Percentiles rank a stretch among this genome's conserved stretches.
Conservation (phyloP, 2,797 vertebrate genomes). For the Macropus fuliginosus region DNA sequence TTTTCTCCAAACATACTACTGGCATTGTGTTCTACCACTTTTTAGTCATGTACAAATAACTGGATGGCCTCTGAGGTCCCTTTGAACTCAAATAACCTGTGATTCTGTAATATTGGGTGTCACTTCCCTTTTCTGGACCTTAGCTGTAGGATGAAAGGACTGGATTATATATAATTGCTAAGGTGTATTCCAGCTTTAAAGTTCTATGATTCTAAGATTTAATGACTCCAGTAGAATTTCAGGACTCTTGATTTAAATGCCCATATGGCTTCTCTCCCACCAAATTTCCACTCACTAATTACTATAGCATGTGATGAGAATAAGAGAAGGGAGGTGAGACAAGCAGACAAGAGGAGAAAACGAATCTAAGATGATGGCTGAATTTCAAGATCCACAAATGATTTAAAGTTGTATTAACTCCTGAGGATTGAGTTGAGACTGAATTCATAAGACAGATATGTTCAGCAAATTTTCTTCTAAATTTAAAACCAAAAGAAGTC, state of each 20-base stretch:
- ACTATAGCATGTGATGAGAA: neutral
- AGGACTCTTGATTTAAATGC: neutral
- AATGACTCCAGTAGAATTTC: neutral
- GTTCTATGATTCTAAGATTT: conserved; percentile 10
- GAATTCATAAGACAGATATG: conserved; percentile 63
- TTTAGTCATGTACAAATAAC: neutral
- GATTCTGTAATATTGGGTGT: neutral
- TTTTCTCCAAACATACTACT: neutral
- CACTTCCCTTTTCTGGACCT: neutral
- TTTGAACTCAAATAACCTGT: neutral
- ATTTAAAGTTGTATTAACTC: conserved; percentile 62
- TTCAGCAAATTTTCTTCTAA: conserved; percentile 68
- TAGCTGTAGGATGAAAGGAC: neutral
- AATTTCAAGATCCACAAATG: conserved; percentile 55
- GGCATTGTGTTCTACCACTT: neutral
- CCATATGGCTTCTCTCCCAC: neutral
- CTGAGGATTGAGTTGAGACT: conserved; percentile 47
- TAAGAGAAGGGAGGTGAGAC: neutral
- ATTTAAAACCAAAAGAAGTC: conserved; percentile 11
- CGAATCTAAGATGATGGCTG: conserved; percentile 4
- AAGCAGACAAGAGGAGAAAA: neutral
- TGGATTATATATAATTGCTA: neutral
- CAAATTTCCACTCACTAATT: conserved; percentile 21
- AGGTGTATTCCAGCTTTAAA: conserved; percentile 17
- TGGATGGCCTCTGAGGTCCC: neutral